Conservation (phyloP, 2,888 invertebrate genomes). For the Gastrophysa polygoni region DNA sequence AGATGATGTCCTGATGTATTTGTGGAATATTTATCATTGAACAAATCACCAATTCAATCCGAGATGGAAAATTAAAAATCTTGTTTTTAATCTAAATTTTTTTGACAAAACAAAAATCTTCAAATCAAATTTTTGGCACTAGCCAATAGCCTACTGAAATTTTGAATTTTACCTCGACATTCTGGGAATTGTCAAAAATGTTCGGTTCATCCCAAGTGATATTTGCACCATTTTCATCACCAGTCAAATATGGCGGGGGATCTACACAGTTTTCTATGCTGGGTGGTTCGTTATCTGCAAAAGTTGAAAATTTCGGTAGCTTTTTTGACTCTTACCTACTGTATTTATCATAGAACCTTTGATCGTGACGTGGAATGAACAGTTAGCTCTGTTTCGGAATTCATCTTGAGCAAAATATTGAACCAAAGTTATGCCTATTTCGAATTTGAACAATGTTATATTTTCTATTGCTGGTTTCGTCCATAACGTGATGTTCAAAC, state of each 20-base stretch:
- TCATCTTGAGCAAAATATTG: conserved; percentile 68
- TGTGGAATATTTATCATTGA: too few relatives aligned
- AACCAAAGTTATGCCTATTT: conserved; percentile 65
- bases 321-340: too few relatives aligned
- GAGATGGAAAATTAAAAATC: too few relatives aligned
- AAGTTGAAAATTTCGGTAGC: background rate
- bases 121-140: too few relatives aligned
- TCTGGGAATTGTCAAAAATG: conserved; percentile 64
- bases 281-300: conserved; percentile 64
- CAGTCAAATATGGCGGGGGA: conserved; percentile 60
- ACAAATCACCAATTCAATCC: too few relatives aligned
- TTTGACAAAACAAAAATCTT: background rate
- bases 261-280: conserved; percentile 65
- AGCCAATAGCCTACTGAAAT: too few relatives aligned
- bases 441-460: conserved; percentile 59
- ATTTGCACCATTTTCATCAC: conserved; percentile 53
- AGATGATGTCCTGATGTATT: too few relatives aligned
- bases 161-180: conserved; percentile 49
- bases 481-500: conserved; percentile 62
- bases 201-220: conserved; percentile 66
- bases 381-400: conserved; percentile 65
- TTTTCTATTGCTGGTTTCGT: conserved; percentile 64
- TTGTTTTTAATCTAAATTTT: too few relatives aligned
- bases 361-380: conserved; percentile 65
- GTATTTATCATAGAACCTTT: too few relatives aligned